These are phyloP conservation scores for Tyto alba DNA, from an alignment of 2,113 vertebrate genomes.

Conservation along the genomic window DNA sequence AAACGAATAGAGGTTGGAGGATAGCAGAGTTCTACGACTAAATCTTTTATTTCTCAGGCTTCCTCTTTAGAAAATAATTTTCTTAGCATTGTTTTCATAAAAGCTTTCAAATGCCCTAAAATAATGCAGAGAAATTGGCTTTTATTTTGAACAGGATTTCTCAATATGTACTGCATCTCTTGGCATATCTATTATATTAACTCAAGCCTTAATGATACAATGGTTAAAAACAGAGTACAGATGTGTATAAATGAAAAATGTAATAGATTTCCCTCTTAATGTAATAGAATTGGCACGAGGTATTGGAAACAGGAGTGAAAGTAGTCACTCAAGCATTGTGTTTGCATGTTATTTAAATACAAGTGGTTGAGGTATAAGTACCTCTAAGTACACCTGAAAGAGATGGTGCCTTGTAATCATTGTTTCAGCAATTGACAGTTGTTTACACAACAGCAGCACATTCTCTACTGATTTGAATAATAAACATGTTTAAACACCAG, in stretches of 20 bases:
- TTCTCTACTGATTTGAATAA: constrained; percentile 84
- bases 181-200: constrained; percentile 77
- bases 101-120: constrained; percentile 73
- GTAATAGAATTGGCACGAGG: constrained; percentile 79
- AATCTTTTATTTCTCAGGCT: constrained; percentile 53
- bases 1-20: constrained; percentile 54
- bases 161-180: constrained; percentile 65
- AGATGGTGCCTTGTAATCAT: constrained; percentile 81
- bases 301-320: constrained; percentile 70
- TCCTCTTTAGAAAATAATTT: constrained; percentile 74
- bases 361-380: constrained; percentile 80
- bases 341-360: constrained; percentile 81
- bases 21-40: constrained; percentile 17
- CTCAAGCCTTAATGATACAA: constrained; percentile 76
- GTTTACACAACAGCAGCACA: constrained; percentile 86
- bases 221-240: constrained; percentile 78
- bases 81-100: constrained; percentile 73
- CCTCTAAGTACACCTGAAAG: constrained; percentile 84
- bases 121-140: constrained; percentile 74
- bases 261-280: constrained; percentile 83
- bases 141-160: constrained; percentile 72
- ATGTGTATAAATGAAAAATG: constrained; percentile 82
- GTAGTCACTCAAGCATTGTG: constrained; percentile 82
- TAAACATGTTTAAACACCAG: constrained; percentile 86
- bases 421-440: constrained; percentile 86